These are phyloP conservation scores for Hylaea fasciaria DNA, from an alignment of 2,888 invertebrate species.

Conservation along the genomic window DNA sequence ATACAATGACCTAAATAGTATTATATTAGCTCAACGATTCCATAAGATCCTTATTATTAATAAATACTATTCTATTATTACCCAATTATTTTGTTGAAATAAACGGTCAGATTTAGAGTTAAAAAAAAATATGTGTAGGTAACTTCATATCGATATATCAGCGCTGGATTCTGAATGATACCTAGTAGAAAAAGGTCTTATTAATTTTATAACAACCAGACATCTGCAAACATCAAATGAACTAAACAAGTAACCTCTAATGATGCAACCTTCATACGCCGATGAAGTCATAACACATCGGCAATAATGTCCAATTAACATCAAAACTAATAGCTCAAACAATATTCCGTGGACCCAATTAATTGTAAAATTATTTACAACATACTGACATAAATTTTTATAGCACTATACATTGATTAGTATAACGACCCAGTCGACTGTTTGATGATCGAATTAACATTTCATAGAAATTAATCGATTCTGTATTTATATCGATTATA, in stretches of 20 bases:
- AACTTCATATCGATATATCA: too few species aligned
- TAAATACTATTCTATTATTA: too few species aligned
- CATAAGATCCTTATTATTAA: too few species aligned
- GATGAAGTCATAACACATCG: conserved; percentile 37
- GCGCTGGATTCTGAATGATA: too few species aligned
- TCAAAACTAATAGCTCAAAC: conserved; percentile 66
- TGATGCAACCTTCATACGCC: conserved; percentile 9
- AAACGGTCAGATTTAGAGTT: too few species aligned
- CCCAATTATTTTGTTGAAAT: too few species aligned
- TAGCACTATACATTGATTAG: conserved; percentile 78
- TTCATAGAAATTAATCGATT: conserved; percentile 82
- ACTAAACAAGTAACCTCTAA: conserved; percentile 1
- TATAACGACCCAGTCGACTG: conserved; percentile 75
- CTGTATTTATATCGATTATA: conserved; percentile 69
- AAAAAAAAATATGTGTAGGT: too few species aligned
- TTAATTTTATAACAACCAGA: neutral
- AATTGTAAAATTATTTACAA: conserved; percentile 73
- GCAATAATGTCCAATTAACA: conserved; percentile 58
- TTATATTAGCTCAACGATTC: too few species aligned
- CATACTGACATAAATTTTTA: conserved; percentile 71
- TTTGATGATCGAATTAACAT: conserved; percentile 81
- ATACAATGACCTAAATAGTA: too few species aligned
- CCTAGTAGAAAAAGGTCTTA: too few species aligned
- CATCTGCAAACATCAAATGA: neutral
- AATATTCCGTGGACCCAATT: conserved; percentile 63